These are phyloP conservation scores for Nudaria mundana DNA, from an alignment of 2,888 invertebrate species.

Conservation along the genomic window DNA sequence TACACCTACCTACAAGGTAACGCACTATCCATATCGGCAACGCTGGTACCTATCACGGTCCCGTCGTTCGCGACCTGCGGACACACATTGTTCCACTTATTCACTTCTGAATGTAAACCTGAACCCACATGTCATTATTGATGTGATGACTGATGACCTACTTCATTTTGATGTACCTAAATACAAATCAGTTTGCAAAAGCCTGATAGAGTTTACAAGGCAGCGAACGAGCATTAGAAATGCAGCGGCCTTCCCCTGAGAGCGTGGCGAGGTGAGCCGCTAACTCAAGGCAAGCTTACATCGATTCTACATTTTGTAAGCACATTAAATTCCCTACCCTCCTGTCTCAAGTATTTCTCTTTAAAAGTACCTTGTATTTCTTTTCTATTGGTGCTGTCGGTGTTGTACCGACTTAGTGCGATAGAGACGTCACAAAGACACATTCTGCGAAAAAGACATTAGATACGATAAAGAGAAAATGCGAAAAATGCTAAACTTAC, in stretches of 20 bases:
- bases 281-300: constrained; percentile 64
- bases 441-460: too few species aligned
- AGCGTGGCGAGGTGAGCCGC: constrained; percentile 65
- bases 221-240: constrained; percentile 61
- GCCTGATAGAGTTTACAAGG: constrained; percentile 53
- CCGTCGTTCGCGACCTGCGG: constrained; percentile 8
- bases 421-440: too few species aligned
- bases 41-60: constrained; percentile 37
- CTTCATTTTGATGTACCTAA: constrained; percentile 40
- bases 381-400: too few species aligned
- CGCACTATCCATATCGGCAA: constrained; percentile 46
- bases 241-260: constrained; percentile 65
- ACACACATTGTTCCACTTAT: too few species aligned
- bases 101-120: too few species aligned
- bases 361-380: too few species aligned
- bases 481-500: constrained; percentile 83
- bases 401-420: too few species aligned
- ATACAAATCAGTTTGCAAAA: constrained; percentile 37
- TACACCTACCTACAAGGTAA: constrained; percentile 60
- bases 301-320: constrained; percentile 64
- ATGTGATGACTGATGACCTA: constrained; percentile 30
- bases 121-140: constrained; percentile 1
- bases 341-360: too few species aligned
- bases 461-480: too few species aligned
- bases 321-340: constrained; percentile 51